phyloP scores from a whole-genome alignment of 1,140 invertebrate species.

The Mya arenaria region DNA sequence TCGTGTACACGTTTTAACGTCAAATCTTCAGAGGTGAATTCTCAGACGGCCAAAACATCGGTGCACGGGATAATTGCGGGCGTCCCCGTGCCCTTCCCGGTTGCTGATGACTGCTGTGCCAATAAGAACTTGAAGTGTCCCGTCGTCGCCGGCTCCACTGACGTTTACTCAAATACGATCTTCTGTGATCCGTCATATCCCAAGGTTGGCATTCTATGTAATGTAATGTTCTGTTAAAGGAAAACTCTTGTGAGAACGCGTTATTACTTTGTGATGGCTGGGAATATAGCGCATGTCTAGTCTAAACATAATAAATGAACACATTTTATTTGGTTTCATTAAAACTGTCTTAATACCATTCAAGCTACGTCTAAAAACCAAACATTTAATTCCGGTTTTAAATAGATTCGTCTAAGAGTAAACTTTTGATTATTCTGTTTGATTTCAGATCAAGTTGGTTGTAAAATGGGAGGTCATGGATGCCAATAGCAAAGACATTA shows the following conservation, averaged over 20 bases:
- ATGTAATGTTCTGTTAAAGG: neutral
- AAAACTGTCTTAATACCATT: neutral
- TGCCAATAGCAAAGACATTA: conserved; percentile 45
- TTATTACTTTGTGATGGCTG: neutral
- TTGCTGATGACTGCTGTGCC: conserved; percentile 19
- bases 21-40: conserved; percentile 40
- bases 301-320: neutral
- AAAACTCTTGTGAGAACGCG: neutral
- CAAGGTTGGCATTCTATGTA: conserved; percentile 9
- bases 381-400: neutral
- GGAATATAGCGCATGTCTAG: neutral
- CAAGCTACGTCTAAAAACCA: neutral
- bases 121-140: conserved; percentile 35
- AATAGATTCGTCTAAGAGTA: neutral
- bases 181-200: conserved; percentile 44
- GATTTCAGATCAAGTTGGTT: conserved; percentile 51
- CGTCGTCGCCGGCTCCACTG: conserved; percentile 1
- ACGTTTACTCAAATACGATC: conserved; percentile 19
- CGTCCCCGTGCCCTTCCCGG: conserved; percentile 50
- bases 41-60: conserved; percentile 13
- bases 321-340: neutral
- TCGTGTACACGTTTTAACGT: no score
- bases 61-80: conserved; percentile 50
- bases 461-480: conserved; percentile 59
- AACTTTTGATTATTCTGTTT: neutral